A percentile compares a stretch with the other conserved stretches of the same genome.
Evolutionary conservation across 1,140 invertebrate genomes (phyloP).

Genomic region (Glomeris maerens): DNA sequence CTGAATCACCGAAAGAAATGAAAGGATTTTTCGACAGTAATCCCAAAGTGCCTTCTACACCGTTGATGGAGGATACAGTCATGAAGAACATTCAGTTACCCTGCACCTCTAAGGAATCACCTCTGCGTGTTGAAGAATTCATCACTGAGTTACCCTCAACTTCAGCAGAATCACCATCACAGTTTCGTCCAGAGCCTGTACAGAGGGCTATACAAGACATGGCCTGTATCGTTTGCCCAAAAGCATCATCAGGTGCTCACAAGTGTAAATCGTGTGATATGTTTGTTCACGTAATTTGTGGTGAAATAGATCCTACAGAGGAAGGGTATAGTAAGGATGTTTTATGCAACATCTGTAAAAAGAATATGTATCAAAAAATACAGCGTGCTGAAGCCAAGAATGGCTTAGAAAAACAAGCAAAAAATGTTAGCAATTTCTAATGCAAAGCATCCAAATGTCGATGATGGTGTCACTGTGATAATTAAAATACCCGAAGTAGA

Average conservation of each 20-base stretch:
- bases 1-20: conserved; percentile 11
- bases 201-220: conserved; percentile 8
- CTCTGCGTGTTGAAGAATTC: conserved; percentile 13
- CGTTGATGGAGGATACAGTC: conserved; percentile 10
- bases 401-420: conserved; percentile 12
- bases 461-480: conserved; percentile 12
- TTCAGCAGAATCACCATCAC: conserved; percentile 15
- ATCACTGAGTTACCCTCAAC: conserved; percentile 14
- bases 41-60: conserved; percentile 12
- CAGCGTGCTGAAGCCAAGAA: conserved; percentile 8
- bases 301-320: conserved; percentile 12
- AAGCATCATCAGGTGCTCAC: conserved; percentile 14
- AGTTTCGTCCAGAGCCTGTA: no score
- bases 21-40: conserved; percentile 11
- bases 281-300: conserved; percentile 13
- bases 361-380: conserved; percentile 15
- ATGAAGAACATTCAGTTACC: conserved; percentile 13
- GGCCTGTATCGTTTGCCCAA: conserved; percentile 12
- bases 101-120: conserved; percentile 13
- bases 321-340: conserved; percentile 13
- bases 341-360: conserved; percentile 14
- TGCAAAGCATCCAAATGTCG: conserved; percentile 11
- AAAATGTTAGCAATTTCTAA: conserved; percentile 13
- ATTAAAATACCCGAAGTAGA: conserved; percentile 13
- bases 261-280: conserved; percentile 16